Conservation (phyloP, 2,797 vertebrate genomes). For the Tokudaia tokunoshimensis region DNA sequence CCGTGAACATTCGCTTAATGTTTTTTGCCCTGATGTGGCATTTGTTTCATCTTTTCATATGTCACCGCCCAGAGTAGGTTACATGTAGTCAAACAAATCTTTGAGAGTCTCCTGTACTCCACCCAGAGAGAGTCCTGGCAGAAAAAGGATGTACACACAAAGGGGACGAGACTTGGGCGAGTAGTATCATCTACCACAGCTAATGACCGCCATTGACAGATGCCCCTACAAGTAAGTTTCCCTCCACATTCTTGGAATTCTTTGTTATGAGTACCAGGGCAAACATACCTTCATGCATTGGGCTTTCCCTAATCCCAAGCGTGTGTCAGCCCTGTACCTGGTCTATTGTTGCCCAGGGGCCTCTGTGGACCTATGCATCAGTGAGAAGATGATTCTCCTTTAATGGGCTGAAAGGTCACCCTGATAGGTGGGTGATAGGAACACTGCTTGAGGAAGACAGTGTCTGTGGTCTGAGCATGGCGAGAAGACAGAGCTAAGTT, state of each 20-base stretch:
- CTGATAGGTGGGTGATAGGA: neutral
- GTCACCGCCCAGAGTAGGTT: neutral
- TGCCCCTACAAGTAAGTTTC: slow-evolving; percentile 1
- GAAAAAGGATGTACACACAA: neutral
- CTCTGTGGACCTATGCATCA: neutral
- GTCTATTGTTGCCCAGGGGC: neutral
- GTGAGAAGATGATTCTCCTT: neutral
- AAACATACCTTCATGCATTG: neutral
- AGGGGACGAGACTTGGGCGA: neutral
- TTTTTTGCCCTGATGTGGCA: neutral
- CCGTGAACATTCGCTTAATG: neutral
- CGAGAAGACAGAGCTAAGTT: neutral
- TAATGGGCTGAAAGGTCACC: neutral
- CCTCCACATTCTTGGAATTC: neutral
- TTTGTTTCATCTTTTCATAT: neutral
- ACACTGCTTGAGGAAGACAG: neutral
- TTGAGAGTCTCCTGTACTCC: neutral
- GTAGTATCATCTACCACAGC: neutral
- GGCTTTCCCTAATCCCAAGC: neutral
- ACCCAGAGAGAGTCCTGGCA: neutral
- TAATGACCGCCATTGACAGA: neutral
- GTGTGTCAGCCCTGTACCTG: neutral
- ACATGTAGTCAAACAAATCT: neutral
- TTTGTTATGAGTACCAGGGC: neutral
- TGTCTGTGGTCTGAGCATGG: neutral